Percentiles rank a stretch among this genome's conserved stretches.
Evolutionary conservation across 2,888 invertebrate genomes (phyloP).

Genomic region (Trilocha varians): DNA sequence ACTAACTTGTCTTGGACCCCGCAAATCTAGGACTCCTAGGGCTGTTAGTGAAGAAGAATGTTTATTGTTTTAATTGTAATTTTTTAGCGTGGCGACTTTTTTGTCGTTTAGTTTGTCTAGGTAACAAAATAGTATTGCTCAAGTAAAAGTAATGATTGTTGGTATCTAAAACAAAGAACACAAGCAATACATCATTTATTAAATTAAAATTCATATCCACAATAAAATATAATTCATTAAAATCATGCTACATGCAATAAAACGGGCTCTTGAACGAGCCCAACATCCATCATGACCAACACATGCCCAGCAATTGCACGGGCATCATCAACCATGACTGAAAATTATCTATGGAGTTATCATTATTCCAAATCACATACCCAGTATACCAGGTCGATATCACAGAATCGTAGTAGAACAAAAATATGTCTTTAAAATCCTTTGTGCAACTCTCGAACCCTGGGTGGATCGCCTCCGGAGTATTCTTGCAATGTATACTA

Average conservation of each 20-base stretch:
- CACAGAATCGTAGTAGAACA: conserved; percentile 46
- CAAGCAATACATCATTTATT: conserved; percentile 2
- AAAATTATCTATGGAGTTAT: conserved; percentile 46
- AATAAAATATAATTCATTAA: neutral
- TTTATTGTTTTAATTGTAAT: no score
- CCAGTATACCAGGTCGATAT: conserved; percentile 47
- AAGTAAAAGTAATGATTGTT: no score
- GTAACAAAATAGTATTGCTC: no score
- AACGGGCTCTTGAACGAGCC: neutral
- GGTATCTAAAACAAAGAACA: neutral
- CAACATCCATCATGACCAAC: conserved; percentile 34
- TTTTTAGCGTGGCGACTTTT: no score
- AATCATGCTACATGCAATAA: conserved; percentile 16
- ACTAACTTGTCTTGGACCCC: no score
- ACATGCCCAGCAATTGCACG: conserved; percentile 47
- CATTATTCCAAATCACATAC: conserved; percentile 28
- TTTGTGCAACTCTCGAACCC: conserved; percentile 41
- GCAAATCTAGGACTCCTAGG: no score
- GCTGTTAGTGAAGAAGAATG: no score
- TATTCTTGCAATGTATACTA: conserved; percentile 42
- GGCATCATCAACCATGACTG: conserved; percentile 42
- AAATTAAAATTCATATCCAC: neutral
- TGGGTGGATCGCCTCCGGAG: conserved; percentile 43
- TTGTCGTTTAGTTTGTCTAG: no score
- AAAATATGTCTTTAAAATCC: conserved; percentile 32